phyloP scores from a whole-genome alignment of 2,797 vertebrate species.

The Austrolebias charrua region DNA sequence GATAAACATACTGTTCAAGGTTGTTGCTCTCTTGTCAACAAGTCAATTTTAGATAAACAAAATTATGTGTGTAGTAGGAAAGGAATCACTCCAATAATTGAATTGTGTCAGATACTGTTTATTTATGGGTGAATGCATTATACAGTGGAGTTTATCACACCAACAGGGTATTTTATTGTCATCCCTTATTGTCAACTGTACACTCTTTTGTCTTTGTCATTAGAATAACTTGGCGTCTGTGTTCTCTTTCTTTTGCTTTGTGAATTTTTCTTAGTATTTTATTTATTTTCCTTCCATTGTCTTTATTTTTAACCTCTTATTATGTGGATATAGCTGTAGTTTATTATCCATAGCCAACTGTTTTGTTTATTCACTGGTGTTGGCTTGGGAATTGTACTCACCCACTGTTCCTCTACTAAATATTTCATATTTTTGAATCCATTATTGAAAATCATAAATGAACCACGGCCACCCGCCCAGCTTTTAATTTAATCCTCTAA shows the following conservation, averaged over 20 bases:
- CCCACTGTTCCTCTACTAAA: slow-evolving; percentile 62
- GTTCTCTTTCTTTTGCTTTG: slow-evolving; percentile 10
- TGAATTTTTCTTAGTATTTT: neutral
- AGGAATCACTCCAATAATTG: slow-evolving; percentile 31
- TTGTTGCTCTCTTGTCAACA: slow-evolving; percentile 52
- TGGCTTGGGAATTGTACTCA: slow-evolving; percentile 46
- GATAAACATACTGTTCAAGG: slow-evolving; percentile 39
- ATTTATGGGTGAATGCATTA: slow-evolving; percentile 39
- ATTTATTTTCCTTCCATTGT: neutral
- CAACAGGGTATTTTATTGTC: neutral
- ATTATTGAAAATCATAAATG: slow-evolving; percentile 79
- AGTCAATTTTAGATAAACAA: slow-evolving; percentile 28
- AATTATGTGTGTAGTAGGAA: slow-evolving; percentile 34
- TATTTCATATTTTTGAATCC: slow-evolving; percentile 75
- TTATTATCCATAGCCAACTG: slow-evolving; percentile 26
- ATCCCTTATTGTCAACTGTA: neutral
- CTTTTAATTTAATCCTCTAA: slow-evolving; percentile 70
- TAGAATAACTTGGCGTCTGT: slow-evolving; percentile 1
- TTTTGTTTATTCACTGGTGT: slow-evolving; percentile 67
- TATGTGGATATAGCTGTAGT: slow-evolving; percentile 17
- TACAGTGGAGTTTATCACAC: slow-evolving; percentile 5
- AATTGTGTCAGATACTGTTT: slow-evolving; percentile 38
- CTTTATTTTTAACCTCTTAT: slow-evolving; percentile 1
- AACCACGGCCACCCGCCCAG: slow-evolving; percentile 60
- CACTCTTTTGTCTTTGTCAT: slow-evolving; percentile 9